Conservation (phyloP, 2,888 invertebrate species). For the Tipula helvola region DNA sequence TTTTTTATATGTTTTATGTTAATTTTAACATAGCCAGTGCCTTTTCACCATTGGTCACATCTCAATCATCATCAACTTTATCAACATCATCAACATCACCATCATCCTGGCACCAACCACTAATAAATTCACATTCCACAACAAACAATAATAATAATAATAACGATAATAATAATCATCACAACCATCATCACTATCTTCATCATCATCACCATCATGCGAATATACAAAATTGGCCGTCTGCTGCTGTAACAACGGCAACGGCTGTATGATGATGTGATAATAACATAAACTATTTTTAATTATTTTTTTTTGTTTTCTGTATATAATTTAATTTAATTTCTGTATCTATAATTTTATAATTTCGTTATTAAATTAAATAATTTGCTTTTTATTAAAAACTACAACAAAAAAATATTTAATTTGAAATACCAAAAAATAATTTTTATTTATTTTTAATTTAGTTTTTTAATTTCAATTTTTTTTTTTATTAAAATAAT, state of each 20-base stretch:
- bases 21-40: conserved; percentile 28
- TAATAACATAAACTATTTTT: neutral
- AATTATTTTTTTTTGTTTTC: neutral
- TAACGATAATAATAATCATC: neutral
- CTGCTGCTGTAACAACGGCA: neutral
- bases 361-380: neutral
- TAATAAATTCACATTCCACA: conserved; percentile 29
- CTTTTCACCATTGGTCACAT: conserved; percentile 34
- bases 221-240: conserved; percentile 6
- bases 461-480: neutral
- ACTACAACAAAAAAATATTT: neutral
- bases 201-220: neutral
- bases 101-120: conserved; percentile 36
- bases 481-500: conserved; percentile 10
- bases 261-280: conserved; percentile 8
- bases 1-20: conserved; percentile 16
- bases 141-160: conserved; percentile 20
- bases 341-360: neutral
- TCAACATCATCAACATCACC: conserved; percentile 23
- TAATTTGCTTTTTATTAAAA: neutral
- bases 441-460: neutral
- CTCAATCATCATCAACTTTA: conserved; percentile 18
- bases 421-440: neutral
- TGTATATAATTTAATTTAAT: neutral
- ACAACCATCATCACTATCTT: neutral